Evolutionary conservation across 2,888 invertebrate genomes (phyloP), one percentile per base, ranked within the genome.

Genomic region (Ormyrus pomaceus): DNA sequence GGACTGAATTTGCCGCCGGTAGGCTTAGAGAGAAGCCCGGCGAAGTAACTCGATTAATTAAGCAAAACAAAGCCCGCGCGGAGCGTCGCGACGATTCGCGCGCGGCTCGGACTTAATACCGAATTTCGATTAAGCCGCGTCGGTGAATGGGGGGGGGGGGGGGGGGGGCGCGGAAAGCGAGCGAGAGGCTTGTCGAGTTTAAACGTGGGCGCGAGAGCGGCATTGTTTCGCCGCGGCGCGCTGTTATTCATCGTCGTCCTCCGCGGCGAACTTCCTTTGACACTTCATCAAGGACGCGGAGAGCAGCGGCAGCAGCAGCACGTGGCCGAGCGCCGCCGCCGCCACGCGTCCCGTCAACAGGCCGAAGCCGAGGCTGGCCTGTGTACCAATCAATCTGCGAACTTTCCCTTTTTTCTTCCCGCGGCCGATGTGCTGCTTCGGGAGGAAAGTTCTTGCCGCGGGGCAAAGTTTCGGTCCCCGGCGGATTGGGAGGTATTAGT

Each of bases 281-380:
- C 81, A 80, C 84, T 83, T 83, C 79, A 84, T 84, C 82, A 80
- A 79, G 82, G 77, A 77, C 76, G 34, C 34, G 51, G 19, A 1
- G 19, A 19, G 1, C 19, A 19, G 19, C 19, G 19, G 19, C 19
- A 19, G 19, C 19, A 19, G 19, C 19, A 19, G 19, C 19, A 19
- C 19, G 19, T 19, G 19, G 19, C 19, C 19, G 19, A 19, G 19
- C 19, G 19, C 19, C 19, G 19, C 19, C 13, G 13, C 13, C 19
- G 19, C 19, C 19, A 19, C 19, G 19, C 19, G 19, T 19, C 19
- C 19, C 19, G 19, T 19, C 19, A 19, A 19, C 19, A 19, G 19
- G 19, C 19, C 19, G 19, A 19, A 19, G 19, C 19, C 19, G 19
- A 19, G 19, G 19, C 19, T 19, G 1, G 19, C 19, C 19, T 19